Conservation (phyloP, 2,888 invertebrate species). For the Rotaria magnacalcarata region DNA sequence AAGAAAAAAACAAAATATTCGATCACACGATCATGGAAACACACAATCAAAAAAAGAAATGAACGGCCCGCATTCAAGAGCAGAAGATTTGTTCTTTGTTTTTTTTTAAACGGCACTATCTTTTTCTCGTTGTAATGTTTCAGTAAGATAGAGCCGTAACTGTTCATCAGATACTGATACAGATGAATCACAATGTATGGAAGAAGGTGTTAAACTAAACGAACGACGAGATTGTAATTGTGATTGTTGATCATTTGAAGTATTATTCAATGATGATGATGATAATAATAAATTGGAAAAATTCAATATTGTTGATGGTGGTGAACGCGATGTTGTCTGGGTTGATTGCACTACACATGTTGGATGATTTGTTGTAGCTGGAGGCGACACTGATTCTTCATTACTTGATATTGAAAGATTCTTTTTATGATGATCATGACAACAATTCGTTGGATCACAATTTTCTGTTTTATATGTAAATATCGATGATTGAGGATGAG, state of each 20-base stretch:
- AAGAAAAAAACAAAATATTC: too few relatives aligned
- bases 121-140: slow-evolving; percentile 38
- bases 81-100: background rate
- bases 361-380: background rate
- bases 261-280: background rate
- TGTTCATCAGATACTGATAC: slow-evolving; percentile 3
- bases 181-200: background rate
- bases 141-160: slow-evolving; percentile 12
- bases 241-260: background rate
- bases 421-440: background rate
- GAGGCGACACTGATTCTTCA: background rate
- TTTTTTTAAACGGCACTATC: slow-evolving; percentile 9
- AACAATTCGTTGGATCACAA: background rate
- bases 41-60: background rate
- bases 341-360: background rate
- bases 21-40: too few relatives aligned
- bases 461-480: background rate
- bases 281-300: background rate
- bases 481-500: background rate
- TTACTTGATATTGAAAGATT: background rate
- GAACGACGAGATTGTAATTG: background rate
- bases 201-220: background rate
- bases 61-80: background rate
- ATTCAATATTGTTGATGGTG: background rate
- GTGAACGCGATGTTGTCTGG: slow-evolving; percentile 12